Evolutionary conservation across 1,140 invertebrate species (phyloP).

Genomic region (Halictus rubicundus): DNA sequence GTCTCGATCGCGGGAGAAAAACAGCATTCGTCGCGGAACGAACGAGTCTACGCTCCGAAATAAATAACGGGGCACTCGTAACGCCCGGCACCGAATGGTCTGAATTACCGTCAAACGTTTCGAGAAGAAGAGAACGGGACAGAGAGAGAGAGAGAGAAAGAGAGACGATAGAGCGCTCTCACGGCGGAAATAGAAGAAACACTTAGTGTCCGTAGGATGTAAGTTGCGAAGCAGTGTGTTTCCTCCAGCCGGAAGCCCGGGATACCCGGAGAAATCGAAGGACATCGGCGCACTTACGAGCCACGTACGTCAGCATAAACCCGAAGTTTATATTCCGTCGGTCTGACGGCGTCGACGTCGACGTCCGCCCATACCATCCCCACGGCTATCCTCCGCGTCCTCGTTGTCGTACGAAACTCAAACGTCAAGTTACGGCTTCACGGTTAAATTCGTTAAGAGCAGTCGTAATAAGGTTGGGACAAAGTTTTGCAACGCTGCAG

Average conservation of each 20-base stretch:
- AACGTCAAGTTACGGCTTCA: constrained; percentile 73
- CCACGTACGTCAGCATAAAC: constrained; percentile 12
- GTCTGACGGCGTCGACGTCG: constrained; percentile 12
- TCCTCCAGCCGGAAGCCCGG: too few relatives aligned
- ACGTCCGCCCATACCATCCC: constrained; percentile 13
- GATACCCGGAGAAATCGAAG: not conserved
- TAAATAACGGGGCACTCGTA: constrained; percentile 15
- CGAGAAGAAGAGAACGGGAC: too few relatives aligned
- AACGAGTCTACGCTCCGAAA: not conserved
- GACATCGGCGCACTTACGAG: not conserved
- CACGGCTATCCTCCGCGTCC: constrained; percentile 25
- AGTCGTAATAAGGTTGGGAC: constrained; percentile 75
- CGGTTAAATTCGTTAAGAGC: constrained; percentile 76
- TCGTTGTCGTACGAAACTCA: constrained; percentile 68
- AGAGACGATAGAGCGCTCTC: not conserved
- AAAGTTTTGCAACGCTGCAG: constrained; percentile 68
- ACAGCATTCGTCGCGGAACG: not conserved
- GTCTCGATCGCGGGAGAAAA: constrained; percentile 1
- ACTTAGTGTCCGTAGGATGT: not conserved
- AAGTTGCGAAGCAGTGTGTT: not conserved
- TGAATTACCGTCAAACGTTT: constrained; percentile 22
- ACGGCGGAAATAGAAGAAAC: not conserved
- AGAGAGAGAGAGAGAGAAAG: too few relatives aligned
- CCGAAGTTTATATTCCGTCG: constrained; percentile 41
- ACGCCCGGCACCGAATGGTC: not conserved